Base-by-base conservation (phyloP, 2,888 invertebrate genomes). In the Rhorus exstirpatorius region DNA sequence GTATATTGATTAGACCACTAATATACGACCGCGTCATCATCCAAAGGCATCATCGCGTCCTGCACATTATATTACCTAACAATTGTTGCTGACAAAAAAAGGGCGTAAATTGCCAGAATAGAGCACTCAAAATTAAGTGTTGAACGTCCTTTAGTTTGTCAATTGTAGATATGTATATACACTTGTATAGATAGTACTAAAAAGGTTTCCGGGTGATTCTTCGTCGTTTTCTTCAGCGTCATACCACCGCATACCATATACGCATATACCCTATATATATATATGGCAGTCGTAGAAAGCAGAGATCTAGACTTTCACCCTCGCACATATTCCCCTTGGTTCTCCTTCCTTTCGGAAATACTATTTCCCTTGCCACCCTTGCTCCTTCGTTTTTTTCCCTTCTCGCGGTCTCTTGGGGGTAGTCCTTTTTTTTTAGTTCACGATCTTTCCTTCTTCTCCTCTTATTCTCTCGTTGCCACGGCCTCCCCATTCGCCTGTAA, bases 321-420 rank as follows among this genome's bases (percentile, higher is more conserved):
- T 55, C 63, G 44, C 26, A 17, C 41, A 67, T 67, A 46, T 24
- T 14, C 53, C 49, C 26, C 55, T 17, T 17, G 24, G 3, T 24
- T 63, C 55, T 75, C 17, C 55, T 58, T 78, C 70, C 61, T 41
- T 19, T 61, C 17, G 35, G 21, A 17, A 12, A 10, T 26, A 63
- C 70, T 31, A 61, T 77, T 63, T 58, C 58, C 67, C 70, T 35
- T 35, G 26, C 53, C 51, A 77, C 68, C 77, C 77, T 53, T 55
- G 46, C 75, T 49, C 26, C 74, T n/a, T n/a, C n/a, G n/a, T n/a
- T 46, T 76, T 81, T 60, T 74, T 63, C 55, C 63, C 68, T 68
- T 38, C 67, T 70, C 72, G 70, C 53, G 63, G 68, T 78, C 71
- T 72, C 75, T 75, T 70, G 74, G 68, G 75, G 76, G 65, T 72